These are phyloP conservation scores for Galerucella calmariensis DNA, from an alignment of 2,888 invertebrate genomes.

Conservation along the genomic window DNA sequence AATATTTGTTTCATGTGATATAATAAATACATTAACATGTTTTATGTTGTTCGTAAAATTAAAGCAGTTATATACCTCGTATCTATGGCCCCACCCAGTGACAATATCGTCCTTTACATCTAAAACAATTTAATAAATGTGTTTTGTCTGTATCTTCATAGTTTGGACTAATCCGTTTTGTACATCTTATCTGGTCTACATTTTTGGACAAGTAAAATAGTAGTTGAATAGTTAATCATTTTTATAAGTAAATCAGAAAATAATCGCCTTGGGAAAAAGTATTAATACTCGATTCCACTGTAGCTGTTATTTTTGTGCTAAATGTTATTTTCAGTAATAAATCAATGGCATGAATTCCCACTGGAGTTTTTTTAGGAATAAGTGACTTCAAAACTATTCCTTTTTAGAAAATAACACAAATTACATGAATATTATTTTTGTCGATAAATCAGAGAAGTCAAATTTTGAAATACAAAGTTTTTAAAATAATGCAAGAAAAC, in stretches of 20 bases:
- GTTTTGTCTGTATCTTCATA: neutral
- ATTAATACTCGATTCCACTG: neutral
- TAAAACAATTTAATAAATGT: constrained; percentile 5
- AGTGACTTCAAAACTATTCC: neutral
- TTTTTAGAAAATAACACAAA: neutral
- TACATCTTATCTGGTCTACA: neutral
- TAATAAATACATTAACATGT: neutral
- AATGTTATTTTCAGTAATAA: constrained; percentile 1
- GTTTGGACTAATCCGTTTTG: neutral
- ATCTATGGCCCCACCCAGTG: neutral
- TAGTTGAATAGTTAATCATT: neutral
- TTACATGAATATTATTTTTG: constrained; percentile 1
- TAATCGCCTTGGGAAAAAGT: neutral
- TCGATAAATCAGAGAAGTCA: neutral
- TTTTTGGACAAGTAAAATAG: constrained; percentile 1
- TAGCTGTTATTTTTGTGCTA: neutral
- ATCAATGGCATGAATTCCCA: neutral
- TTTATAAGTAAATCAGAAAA: neutral
- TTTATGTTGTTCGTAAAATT: neutral
- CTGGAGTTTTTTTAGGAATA: neutral
- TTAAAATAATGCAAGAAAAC: neutral
- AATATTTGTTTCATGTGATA: neutral
- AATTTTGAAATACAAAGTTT: neutral
- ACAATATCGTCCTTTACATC: constrained; percentile 1
- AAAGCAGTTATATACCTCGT: neutral